Evolutionary conservation across 2,888 invertebrate genomes (phyloP).

Genomic region (Phyto melanocephala): DNA sequence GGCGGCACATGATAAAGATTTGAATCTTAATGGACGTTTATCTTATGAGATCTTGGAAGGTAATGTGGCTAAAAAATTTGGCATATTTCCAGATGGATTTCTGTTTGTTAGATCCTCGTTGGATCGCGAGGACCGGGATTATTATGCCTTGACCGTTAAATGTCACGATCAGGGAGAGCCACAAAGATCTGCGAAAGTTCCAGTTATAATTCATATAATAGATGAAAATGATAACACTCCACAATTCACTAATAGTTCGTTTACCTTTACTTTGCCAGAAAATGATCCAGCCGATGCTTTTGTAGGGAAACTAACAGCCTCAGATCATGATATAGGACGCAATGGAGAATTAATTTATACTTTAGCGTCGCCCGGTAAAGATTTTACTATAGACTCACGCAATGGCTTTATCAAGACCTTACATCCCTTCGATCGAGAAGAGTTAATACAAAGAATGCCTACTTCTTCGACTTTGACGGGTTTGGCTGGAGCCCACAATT

Average conservation of each 20-base stretch:
- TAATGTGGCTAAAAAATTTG: conserved; percentile 91
- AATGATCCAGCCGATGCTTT: conserved; percentile 93
- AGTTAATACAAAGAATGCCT: conserved; percentile 82
- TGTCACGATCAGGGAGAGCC: conserved; percentile 90
- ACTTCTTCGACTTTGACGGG: conserved; percentile 23
- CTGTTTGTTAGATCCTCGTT: conserved; percentile 91
- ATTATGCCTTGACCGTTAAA: conserved; percentile 92
- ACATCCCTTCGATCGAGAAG: conserved; percentile 93
- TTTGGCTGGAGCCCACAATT: conserved; percentile 80
- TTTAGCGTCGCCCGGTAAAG: conserved; percentile 85
- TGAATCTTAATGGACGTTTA: conserved; percentile 88
- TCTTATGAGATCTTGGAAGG: conserved; percentile 92
- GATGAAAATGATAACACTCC: conserved; percentile 99
- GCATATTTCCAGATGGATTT: conserved; percentile 96
- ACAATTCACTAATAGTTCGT: conserved; percentile 92
- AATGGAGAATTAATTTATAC: conserved; percentile 94
- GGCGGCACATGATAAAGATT: conserved; percentile 92
- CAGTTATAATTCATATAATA: conserved; percentile 94
- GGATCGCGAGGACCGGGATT: conserved; percentile 94
- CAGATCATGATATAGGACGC: conserved; percentile 92
- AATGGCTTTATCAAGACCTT: conserved; percentile 94
- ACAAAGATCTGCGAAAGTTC: conserved; percentile 89
- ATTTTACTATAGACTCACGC: conserved; percentile 92
- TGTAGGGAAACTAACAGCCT: conserved; percentile 93
- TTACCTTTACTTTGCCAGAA: conserved; percentile 93